phyloP scores from a whole-genome alignment of 2,888 invertebrate species.

The Blomia tropicalis region DNA sequence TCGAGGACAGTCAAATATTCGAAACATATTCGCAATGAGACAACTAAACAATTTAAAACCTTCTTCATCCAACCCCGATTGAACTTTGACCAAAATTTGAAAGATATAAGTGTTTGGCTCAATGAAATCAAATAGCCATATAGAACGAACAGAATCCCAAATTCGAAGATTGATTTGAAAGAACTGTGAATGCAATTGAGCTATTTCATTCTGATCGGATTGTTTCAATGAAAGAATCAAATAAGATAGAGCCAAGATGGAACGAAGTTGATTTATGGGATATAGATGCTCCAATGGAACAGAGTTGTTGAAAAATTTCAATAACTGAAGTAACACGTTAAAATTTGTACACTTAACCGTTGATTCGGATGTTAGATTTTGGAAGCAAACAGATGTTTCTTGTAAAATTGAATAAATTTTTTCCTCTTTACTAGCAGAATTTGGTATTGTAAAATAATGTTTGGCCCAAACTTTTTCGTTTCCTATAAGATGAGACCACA shows the following conservation, averaged over 20 bases:
- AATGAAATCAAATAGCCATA: conserved; percentile 21
- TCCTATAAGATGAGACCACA: background rate
- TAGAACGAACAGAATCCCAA: conserved; percentile 12
- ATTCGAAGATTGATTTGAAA: conserved; percentile 9
- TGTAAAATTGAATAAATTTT: background rate
- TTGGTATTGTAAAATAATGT: background rate
- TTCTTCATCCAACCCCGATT: background rate
- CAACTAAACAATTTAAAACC: background rate
- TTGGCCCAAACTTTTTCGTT: background rate
- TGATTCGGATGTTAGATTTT: background rate
- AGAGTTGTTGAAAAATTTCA: background rate
- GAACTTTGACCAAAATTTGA: background rate
- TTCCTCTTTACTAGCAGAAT: background rate
- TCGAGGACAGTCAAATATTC: background rate
- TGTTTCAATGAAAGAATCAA: background rate
- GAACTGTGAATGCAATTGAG: background rate
- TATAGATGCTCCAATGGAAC: conserved; percentile 19
- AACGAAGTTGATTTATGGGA: conserved; percentile 18
- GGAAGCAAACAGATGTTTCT: background rate
- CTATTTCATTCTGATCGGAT: background rate
- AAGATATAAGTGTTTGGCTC: conserved; percentile 5
- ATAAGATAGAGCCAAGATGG: background rate
- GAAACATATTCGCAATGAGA: background rate
- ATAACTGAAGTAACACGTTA: background rate
- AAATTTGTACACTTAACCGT: background rate